phyloP scores from a whole-genome alignment of 2,113 vertebrate species.

The Felis catus region DNA sequence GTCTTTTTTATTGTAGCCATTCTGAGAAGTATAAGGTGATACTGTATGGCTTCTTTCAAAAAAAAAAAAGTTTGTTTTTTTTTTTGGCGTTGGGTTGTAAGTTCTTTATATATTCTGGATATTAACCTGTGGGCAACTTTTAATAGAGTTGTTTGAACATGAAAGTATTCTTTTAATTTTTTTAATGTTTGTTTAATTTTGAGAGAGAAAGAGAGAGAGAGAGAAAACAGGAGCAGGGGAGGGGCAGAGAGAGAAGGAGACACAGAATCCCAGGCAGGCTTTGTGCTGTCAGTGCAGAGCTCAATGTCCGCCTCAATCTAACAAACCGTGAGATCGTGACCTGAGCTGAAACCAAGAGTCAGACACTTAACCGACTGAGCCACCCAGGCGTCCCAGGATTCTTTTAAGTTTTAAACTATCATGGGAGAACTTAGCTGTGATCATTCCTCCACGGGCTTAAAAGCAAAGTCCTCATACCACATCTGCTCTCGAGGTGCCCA shows the following conservation, averaged over 20 bases:
- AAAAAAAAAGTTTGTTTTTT: background rate
- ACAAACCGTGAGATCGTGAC: too few relatives aligned
- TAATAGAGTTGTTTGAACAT: background rate
- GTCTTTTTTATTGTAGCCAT: background rate
- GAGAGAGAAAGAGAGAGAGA: too few relatives aligned
- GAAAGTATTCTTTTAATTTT: background rate
- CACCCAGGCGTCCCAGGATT: background rate
- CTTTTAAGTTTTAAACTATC: background rate
- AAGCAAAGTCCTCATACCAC: background rate
- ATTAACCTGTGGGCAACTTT: background rate
- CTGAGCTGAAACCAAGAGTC: too few relatives aligned
- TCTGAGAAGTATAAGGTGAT: background rate
- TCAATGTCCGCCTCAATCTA: too few relatives aligned
- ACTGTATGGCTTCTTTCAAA: background rate
- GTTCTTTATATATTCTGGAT: background rate
- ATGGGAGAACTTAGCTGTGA: background rate
- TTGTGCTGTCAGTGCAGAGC: too few relatives aligned
- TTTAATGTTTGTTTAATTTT: too few relatives aligned
- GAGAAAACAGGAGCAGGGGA: too few relatives aligned
- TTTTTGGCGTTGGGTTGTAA: background rate
- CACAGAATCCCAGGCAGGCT: too few relatives aligned
- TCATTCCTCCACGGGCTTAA: background rate
- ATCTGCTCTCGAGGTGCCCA: background rate
- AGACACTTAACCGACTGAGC: too few relatives aligned
- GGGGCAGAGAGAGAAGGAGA: too few relatives aligned